A percentile compares a stretch with the other conserved stretches of the same genome.
These are phyloP conservation scores for Cassiopea andromeda DNA, from an alignment of 30 jellyfish, hydroid and myxozoan species.

Conservation along the genomic window DNA sequence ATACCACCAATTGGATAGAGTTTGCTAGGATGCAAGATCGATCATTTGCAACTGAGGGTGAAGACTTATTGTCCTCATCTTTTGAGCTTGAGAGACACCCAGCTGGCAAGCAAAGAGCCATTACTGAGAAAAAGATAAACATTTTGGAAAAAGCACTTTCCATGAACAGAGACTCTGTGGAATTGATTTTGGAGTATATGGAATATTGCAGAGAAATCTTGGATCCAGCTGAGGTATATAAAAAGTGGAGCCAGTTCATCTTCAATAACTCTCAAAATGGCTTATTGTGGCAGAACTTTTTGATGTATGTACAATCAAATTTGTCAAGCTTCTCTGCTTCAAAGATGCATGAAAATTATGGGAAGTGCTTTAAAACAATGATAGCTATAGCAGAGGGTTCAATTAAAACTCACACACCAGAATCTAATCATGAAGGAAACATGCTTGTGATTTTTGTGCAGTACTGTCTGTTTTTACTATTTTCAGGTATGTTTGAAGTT, in stretches of 20 bases:
- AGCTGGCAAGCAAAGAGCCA: constrained; percentile 43
- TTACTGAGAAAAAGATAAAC: constrained; percentile 70
- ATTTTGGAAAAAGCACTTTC: constrained; percentile 84
- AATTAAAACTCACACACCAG: constrained; percentile 66
- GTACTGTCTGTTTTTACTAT: constrained; percentile 54
- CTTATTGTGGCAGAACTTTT: constrained; percentile 70
- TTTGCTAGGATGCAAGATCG: constrained; percentile 71
- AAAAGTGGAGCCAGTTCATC: constrained; percentile 71
- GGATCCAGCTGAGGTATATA: constrained; percentile 33
- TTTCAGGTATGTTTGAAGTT: constrained; percentile 74
- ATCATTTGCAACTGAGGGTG: background rate
- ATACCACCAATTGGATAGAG: constrained; percentile 72
- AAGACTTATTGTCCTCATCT: constrained; percentile 23
- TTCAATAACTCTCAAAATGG: constrained; percentile 69
- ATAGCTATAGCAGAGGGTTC: constrained; percentile 64
- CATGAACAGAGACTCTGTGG: constrained; percentile 62
- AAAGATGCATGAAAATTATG: constrained; percentile 42
- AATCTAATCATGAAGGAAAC: constrained; percentile 22
- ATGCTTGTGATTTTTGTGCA: constrained; percentile 63
- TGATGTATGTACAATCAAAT: constrained; percentile 72
- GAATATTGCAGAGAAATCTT: constrained; percentile 60
- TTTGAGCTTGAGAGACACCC: background rate
- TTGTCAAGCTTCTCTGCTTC: constrained; percentile 56
- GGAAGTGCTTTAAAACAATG: constrained; percentile 69
- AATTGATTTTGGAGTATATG: constrained; percentile 69